These are phyloP conservation scores for Metopia argyrocephala DNA, from an alignment of 2,888 invertebrate genomes.

Conservation along the genomic window DNA sequence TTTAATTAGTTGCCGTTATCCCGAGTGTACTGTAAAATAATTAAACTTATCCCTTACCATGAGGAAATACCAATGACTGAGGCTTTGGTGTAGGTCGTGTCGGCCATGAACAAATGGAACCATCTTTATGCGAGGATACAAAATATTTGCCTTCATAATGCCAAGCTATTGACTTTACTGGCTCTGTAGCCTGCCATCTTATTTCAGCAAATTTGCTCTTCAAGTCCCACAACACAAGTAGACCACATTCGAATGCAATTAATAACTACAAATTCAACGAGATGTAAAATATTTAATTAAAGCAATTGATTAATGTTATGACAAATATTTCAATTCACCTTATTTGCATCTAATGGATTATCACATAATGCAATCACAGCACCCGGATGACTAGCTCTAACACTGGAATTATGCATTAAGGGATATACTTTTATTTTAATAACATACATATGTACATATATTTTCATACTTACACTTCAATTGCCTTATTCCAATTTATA, in stretches of 20 bases:
- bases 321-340: constrained; percentile 82
- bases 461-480: constrained; percentile 94
- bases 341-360: constrained; percentile 97
- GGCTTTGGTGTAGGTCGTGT: constrained; percentile 88
- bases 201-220: constrained; percentile 91
- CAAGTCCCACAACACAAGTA: constrained; percentile 97
- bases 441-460: neutral
- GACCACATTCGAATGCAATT: constrained; percentile 97
- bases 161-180: constrained; percentile 94
- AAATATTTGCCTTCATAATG: constrained; percentile 98
- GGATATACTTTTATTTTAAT: neutral
- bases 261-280: constrained; percentile 88
- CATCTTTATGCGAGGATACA: constrained; percentile 97
- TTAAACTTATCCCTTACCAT: constrained; percentile 84
- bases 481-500: constrained; percentile 99
- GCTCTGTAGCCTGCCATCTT: constrained; percentile 88
- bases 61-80: constrained; percentile 90
- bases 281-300: constrained; percentile 58
- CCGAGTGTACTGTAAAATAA: too few relatives aligned
- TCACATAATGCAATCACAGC: constrained; percentile 97
- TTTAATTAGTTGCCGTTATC: too few relatives aligned
- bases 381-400: constrained; percentile 97
- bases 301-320: neutral
- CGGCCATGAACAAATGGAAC: constrained; percentile 96
- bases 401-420: constrained; percentile 82